A percentile compares a stretch with the other conserved stretches of the same genome.
Conservation (phyloP, 2,797 vertebrate species). For the Periparus ater region DNA sequence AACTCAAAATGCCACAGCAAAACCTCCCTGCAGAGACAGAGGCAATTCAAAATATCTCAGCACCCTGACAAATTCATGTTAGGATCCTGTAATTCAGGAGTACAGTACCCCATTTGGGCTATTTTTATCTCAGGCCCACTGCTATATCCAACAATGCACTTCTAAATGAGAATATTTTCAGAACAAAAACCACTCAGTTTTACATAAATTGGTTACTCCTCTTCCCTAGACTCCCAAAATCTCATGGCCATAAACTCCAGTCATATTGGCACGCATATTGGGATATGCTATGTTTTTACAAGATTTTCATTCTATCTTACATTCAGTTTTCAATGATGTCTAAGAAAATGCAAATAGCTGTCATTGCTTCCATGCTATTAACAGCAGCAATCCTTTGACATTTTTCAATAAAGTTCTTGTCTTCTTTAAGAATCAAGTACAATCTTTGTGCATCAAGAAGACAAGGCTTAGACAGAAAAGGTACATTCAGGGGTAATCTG, state of each 20-base stretch:
- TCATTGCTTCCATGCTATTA: background rate
- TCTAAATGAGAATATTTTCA: conserved; percentile 8
- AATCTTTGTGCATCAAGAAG: background rate
- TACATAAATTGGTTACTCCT: background rate
- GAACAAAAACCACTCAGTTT: background rate
- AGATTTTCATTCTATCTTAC: background rate
- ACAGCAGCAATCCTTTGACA: background rate
- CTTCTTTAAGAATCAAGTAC: background rate
- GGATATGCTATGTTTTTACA: background rate
- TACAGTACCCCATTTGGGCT: background rate
- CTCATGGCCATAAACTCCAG: background rate
- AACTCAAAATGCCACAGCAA: conserved; percentile 6
- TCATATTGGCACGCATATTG: background rate
- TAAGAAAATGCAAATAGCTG: background rate
- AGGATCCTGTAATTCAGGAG: background rate
- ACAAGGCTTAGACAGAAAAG: background rate
- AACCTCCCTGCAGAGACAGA: background rate
- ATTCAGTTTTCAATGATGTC: background rate
- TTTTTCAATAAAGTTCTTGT: background rate
- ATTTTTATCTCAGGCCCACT: conserved; percentile 10
- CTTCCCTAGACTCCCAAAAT: background rate
- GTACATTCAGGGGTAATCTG: background rate
- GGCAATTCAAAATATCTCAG: background rate
- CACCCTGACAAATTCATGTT: background rate
- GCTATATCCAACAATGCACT: background rate